Evolutionary conservation across 53 echinoderm and acorn worm species (phyloP).

Genomic region (Mesocentrotus franciscanus): DNA sequence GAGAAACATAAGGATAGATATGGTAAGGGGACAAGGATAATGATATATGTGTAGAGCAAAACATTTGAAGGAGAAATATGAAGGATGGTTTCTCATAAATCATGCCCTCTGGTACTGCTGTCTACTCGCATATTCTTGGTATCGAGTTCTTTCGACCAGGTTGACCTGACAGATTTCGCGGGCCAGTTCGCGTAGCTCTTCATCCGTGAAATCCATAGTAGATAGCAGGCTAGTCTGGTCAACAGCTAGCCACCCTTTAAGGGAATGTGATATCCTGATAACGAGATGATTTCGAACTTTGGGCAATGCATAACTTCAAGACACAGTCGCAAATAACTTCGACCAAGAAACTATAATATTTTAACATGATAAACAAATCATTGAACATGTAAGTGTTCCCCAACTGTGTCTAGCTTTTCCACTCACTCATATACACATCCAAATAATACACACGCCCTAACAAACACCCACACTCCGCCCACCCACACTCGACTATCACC

Average conservation of each 20-base stretch:
- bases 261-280: neutral
- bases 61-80: slow-evolving; percentile 53
- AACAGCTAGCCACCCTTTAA: neutral
- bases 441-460: neutral
- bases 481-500: neutral
- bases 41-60: neutral
- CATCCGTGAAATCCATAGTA: slow-evolving; percentile 45
- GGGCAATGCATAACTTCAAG: no score
- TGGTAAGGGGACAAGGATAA: neutral
- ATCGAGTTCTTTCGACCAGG: slow-evolving; percentile 19
- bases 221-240: slow-evolving; percentile 41
- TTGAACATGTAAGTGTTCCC: neutral
- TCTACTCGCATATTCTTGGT: slow-evolving; percentile 40
- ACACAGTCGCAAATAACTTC: no score
- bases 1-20: neutral
- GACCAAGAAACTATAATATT: no score
- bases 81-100: slow-evolving; percentile 50
- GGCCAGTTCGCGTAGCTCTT: slow-evolving; percentile 17
- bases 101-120: slow-evolving; percentile 16
- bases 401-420: neutral
- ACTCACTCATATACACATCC: neutral
- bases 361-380: neutral
- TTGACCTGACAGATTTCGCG: slow-evolving; percentile 54
- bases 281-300: neutral
- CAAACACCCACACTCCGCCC: neutral